Evolutionary conservation across 1,140 invertebrate species (phyloP), one percentile per base, ranked within the genome.

Genomic region (Pinna nobilis): DNA sequence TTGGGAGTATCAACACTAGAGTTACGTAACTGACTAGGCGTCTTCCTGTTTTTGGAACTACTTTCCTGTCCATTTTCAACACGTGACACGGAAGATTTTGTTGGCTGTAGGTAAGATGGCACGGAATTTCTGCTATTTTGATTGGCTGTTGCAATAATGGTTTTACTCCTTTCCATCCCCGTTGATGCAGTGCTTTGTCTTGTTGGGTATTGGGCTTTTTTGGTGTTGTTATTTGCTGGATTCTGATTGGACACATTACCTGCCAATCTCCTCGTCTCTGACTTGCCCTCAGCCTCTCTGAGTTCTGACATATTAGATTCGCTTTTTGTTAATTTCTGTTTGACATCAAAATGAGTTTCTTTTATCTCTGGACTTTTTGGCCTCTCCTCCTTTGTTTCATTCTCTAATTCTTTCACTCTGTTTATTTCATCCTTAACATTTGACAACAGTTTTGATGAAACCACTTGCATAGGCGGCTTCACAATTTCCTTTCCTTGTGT

Each of bases 381-480:
- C 11, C 25, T 63, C 44, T 63, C 39, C 18, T 63, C 59, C 7
- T 7, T 44, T 20, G 18, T 28, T n/a, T 63, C 28, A 28, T 50
- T 18, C 13, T 23, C 15, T 28, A 50, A 18, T 50, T 66, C 63
- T 20, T 49, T 75, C n/a, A 55, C 37, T 39, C 57, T 70, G 9
- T 57, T 49, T 4, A 75, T 53, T 35, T 75, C 73, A 1, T 68
- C 74, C 32, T 59, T 70, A 7, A 76, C 74, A 68, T 76, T 76
- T 32, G 74, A 71, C 11, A 76, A 30, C 33, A 76, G 74, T 49
- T 68, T 65, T 33, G 69, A 66, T 28, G 74, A 71, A 32, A 70
- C 68, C n/a, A 76, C 74, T 20, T 76, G 74, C 55, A 67, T 67
- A 50, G 37, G 49, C n/a, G n/a, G n/a, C 64, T 63, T 71, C 1